Evolutionary conservation across 2,797 vertebrate species (phyloP), one percentile per base, ranked within the genome.

Genomic region (Neosilurus mollespiculum): DNA sequence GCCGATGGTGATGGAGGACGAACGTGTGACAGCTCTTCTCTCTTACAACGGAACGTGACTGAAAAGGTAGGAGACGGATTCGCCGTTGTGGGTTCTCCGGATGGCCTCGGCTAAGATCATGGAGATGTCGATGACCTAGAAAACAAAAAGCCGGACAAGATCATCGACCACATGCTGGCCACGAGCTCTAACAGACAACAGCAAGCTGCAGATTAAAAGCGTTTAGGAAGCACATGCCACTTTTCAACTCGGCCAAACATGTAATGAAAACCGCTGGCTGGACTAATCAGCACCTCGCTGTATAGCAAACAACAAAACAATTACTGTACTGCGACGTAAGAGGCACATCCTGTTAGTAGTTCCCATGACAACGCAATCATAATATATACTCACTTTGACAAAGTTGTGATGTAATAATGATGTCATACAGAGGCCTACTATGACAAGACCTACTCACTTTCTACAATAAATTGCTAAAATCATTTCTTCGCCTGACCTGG

Each of bases 41-140:
- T 62, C 58, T 96, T 98, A 99, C 95, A 99, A 96, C 86, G 98
- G 98, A 59, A 99, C 98, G 49, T 99, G 98, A 91, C 98, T 99
- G 93, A 99, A 99, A 85, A 99, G 94, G 91, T 99, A 99, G 12
- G 98, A 99, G 88, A 99, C 97, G 0, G 98, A 99, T 89, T 99
- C 98, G 69, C 97, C 98, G 16, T 99, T 99, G 93, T 99, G 98
- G 92, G 98, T 99, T 92, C 98, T 96, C 90, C 98, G 96, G 92
- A 99, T 99, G 91, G 98, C 97, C 92, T 99, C 98, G 0, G 98
- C 98, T 6, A 99, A 95, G 91, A 99, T 99, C 96, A 99, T 99
- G 86, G 98, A 98, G 92, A 99, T 99, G 93, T 99, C 98, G 56
- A 99, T 99, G 87, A 99, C 97, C 98, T 99, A 88, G 56, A 56